Conservation (phyloP, 2,797 vertebrate genomes). For the Carcharodon carcharias region DNA sequence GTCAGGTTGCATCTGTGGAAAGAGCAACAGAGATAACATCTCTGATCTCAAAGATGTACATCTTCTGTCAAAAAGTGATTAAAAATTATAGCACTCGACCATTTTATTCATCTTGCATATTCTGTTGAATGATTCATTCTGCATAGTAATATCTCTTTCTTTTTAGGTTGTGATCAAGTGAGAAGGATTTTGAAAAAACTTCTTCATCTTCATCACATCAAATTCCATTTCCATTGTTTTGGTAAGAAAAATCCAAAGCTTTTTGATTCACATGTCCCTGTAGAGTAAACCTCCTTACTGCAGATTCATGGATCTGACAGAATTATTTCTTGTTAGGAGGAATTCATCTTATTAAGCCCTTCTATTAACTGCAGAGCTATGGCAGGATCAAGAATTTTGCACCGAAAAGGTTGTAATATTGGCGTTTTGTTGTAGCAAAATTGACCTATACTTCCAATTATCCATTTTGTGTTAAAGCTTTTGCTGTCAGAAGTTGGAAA, state of each 20-base stretch:
- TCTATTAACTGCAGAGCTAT: not conserved
- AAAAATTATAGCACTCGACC: too few relatives aligned
- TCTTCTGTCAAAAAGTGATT: too few relatives aligned
- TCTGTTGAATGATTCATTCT: not conserved
- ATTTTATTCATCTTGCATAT: not conserved
- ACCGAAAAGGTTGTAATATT: not conserved
- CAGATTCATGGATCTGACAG: not conserved
- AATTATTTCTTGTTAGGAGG: not conserved
- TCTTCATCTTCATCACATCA: slow-evolving; percentile 78
- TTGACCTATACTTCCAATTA: not conserved
- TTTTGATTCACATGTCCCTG: not conserved
- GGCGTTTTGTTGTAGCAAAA: not conserved
- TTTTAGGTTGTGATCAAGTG: slow-evolving; percentile 95
- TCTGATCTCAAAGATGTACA: too few relatives aligned
- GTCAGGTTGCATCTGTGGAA: too few relatives aligned
- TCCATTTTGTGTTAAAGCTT: not conserved
- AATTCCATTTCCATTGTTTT: slow-evolving; percentile 78
- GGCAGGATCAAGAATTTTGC: not conserved
- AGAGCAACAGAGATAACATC: too few relatives aligned
- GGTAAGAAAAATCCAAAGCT: slow-evolving; percentile 64
- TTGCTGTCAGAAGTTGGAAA: not conserved
- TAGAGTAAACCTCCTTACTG: not conserved
- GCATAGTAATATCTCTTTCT: slow-evolving; percentile 60
- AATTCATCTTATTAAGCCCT: not conserved
- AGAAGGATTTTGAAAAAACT: slow-evolving; percentile 78